phyloP scores from a whole-genome alignment of 1,140 invertebrate species.

The Camponotus floridanus region DNA sequence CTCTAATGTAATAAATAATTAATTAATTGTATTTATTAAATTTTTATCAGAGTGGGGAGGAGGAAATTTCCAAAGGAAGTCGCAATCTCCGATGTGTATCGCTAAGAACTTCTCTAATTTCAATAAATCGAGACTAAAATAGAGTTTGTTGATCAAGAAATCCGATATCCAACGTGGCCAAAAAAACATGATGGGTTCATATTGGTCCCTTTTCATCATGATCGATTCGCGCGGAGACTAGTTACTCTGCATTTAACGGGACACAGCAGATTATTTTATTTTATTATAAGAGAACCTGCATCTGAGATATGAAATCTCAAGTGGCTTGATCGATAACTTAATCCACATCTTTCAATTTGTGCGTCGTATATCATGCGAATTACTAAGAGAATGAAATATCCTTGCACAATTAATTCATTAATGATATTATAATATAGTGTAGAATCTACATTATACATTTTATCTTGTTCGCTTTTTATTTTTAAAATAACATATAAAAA shows the following conservation, averaged over 20 bases:
- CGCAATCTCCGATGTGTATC: not conserved
- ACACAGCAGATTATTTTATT: not conserved
- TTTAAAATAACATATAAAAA: no score
- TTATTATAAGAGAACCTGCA: not conserved
- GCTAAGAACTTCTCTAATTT: not conserved
- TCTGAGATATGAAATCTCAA: slow-evolving; percentile 7
- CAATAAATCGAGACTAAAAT: slow-evolving; percentile 12
- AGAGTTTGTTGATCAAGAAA: slow-evolving; percentile 40
- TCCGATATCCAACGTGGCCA: slow-evolving; percentile 2
- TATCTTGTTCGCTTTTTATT: no score
- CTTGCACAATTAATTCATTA: no score
- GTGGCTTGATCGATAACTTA: not conserved
- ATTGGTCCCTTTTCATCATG: slow-evolving; percentile 16
- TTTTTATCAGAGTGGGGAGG: not conserved
- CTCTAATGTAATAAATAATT: not conserved
- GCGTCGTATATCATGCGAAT: not conserved
- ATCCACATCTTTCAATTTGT: not conserved
- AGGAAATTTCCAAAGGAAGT: not conserved
- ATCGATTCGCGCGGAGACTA: not conserved
- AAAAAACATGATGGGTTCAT: not conserved
- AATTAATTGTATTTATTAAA: slow-evolving; percentile 20
- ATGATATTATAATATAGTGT: no score
- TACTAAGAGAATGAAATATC: not conserved
- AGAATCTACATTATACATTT: no score
- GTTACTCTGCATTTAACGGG: not conserved